Evolutionary conservation across 2,888 invertebrate genomes (phyloP).

Genomic region (Alloscopus bannaensis): DNA sequence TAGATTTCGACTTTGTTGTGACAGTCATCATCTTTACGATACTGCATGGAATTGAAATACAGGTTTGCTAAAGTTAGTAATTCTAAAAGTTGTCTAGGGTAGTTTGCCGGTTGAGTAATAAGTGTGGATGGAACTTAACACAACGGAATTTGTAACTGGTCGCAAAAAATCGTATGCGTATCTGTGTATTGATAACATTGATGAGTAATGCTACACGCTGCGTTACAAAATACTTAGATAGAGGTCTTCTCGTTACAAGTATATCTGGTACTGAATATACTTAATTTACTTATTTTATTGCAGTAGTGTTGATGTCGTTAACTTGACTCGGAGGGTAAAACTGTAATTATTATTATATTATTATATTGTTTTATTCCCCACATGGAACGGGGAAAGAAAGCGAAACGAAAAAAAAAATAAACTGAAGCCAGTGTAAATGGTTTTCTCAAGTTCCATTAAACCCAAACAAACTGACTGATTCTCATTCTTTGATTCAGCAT

Average conservation of each 20-base stretch:
- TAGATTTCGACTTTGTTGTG: slow-evolving; percentile 3
- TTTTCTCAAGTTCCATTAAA: too few relatives aligned
- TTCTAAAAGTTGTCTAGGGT: too few relatives aligned
- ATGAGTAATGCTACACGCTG: slow-evolving; percentile 2
- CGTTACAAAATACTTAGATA: neutral
- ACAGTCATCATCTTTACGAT: neutral
- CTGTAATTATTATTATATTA: neutral
- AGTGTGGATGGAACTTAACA: neutral
- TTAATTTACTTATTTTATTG: slow-evolving; percentile 11
- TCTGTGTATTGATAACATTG: neutral
- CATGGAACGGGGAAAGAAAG: neutral
- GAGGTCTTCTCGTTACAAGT: neutral
- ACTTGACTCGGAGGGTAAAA: neutral
- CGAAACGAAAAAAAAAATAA: slow-evolving; percentile 18
- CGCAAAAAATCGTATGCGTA: too few relatives aligned
- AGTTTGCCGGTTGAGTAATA: too few relatives aligned
- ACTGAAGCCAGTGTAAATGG: neutral
- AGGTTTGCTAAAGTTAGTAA: too few relatives aligned
- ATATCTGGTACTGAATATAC: neutral
- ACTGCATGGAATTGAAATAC: neutral
- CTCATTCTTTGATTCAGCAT: too few relatives aligned
- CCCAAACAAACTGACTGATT: too few relatives aligned
- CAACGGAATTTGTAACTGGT: neutral
- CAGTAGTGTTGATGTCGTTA: neutral
- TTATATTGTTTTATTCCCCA: neutral